These are phyloP conservation scores for Hyaena hyaena DNA, from an alignment of 2,113 vertebrate genomes.

Conservation along the genomic window DNA sequence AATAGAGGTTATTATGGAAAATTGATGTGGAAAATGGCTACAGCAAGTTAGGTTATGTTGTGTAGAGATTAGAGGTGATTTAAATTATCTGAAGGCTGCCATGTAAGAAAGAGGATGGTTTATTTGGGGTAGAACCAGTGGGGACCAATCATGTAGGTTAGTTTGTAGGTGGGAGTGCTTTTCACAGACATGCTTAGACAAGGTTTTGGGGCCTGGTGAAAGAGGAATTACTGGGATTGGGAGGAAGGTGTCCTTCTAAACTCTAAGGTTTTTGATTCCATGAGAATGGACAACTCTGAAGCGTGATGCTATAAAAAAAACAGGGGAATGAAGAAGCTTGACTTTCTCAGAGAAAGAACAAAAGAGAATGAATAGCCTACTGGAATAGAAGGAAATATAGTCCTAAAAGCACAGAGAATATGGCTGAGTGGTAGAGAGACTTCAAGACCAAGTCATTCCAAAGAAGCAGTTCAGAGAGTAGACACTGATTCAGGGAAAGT, in stretches of 20 bases:
- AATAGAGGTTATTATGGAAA: neutral
- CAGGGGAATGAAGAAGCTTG: neutral
- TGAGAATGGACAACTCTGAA: neutral
- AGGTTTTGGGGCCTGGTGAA: neutral
- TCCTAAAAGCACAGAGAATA: neutral
- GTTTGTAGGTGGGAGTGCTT: neutral
- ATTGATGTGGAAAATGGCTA: neutral
- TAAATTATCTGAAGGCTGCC: neutral
- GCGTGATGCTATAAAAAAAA: neutral
- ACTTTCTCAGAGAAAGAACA: neutral
- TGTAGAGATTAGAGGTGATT: neutral
- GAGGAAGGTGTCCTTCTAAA: neutral
- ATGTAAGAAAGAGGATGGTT: neutral
- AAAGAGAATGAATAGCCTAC: neutral
- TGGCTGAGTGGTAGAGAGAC: neutral
- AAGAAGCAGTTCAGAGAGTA: neutral
- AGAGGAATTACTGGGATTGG: neutral
- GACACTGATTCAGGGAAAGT: neutral
- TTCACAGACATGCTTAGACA: neutral
- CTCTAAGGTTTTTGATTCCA: neutral
- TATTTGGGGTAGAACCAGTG: neutral
- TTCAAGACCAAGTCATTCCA: neutral
- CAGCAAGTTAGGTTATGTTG: neutral
- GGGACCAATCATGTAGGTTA: neutral
- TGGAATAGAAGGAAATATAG: neutral